Evolutionary conservation across 2,797 vertebrate species (phyloP), one percentile per base, ranked within the genome.

Genomic region (Balearica regulorum): DNA sequence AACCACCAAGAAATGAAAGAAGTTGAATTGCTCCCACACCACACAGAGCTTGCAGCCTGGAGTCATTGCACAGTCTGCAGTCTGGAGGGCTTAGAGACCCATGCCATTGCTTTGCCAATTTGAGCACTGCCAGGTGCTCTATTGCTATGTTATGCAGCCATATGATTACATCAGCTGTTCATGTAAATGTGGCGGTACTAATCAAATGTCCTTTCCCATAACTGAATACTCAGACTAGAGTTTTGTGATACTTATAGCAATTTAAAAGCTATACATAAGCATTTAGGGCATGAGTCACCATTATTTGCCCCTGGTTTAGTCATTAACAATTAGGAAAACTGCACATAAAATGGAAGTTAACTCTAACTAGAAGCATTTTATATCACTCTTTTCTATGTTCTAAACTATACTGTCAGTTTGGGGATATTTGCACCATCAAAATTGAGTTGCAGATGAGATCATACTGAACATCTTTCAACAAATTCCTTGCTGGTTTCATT

Each of bases 181-280:
- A 16, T 35, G 20, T 35, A 64, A 71, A 55, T 21, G 14, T 51
- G 35, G 13, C 3, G 0, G 0, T 18, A 48, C 33, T n/a, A 66
- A 58, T 55, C 37, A 84, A 79, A 84, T 11, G n/a, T 41, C 5
- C 20, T 79, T 62, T 69, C 9, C 26, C 58, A 13, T 43, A 55
- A 13, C 5, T 54, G 48, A 80, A 26, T 37, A 31, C 20, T 51
- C 33, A 43, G 28, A 35, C 33, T 43, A 28, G 43, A 41, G 46
- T 78, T 91, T 72, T 72, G 26, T 37, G 39, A 37, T 69, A 44
- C 4, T 66, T 12, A 4, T 1, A 64, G 31, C 10, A 29, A 31
- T 64, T 87, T 53, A 46, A 83, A 90, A 70, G 37, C 26, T 43
- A 16, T 24, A 35, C 13, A 33, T 39, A 73, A 76, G 4, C 28